Conservation (phyloP, 2,113 vertebrate genomes). For the Megaptera novaeangliae region DNA sequence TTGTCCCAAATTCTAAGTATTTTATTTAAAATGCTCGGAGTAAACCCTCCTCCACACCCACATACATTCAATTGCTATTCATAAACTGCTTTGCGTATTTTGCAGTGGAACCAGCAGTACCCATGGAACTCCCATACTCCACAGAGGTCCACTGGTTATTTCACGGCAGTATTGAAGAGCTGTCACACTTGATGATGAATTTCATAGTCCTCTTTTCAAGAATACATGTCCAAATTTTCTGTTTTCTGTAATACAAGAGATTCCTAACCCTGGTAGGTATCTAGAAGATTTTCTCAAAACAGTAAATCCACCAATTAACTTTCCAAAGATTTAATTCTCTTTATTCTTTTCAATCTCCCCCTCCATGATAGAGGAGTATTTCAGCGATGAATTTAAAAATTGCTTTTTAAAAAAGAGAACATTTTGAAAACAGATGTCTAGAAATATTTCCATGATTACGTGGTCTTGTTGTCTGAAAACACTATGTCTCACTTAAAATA, state of each 20-base stretch:
- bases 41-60: not conserved
- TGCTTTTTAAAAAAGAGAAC: not conserved
- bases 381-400: not conserved
- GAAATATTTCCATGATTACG: slow-evolving; percentile 24
- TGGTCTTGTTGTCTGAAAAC: slow-evolving; percentile 35
- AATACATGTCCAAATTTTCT: not conserved
- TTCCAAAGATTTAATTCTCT: not conserved
- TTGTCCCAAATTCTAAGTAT: not conserved
- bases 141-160: not conserved
- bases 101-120: not conserved
- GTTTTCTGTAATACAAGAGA: not conserved
- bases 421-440: slow-evolving; percentile 47
- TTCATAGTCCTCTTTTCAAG: not conserved
- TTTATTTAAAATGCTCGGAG: not conserved
- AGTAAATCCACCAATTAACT: not conserved
- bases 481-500: slow-evolving; percentile 25
- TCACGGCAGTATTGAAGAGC: not conserved
- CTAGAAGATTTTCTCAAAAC: not conserved
- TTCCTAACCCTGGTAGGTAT: not conserved
- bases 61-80: not conserved
- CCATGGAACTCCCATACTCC: not conserved
- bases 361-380: not conserved
- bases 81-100: not conserved
- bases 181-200: not conserved
- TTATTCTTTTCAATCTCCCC: not conserved